Evolutionary conservation across 2,113 vertebrate genomes (phyloP).

Genomic region (Naja naja): DNA sequence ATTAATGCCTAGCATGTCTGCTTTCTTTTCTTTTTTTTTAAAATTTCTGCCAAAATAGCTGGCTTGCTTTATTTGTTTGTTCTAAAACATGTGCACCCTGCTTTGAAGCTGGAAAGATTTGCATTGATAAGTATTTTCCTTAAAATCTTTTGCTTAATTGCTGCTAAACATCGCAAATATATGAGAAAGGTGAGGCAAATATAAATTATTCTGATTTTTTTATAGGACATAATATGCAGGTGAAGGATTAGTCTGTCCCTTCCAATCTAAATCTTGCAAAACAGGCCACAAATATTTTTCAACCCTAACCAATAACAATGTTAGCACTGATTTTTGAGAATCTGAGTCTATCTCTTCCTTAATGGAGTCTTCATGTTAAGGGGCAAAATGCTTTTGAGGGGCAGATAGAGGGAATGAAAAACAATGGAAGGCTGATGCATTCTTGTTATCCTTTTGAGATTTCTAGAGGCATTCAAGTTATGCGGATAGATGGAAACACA

Average conservation of each 20-base stretch:
- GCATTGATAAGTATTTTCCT: not conserved
- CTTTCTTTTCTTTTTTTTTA: not conserved
- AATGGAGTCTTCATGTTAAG: not conserved
- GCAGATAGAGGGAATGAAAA: not conserved
- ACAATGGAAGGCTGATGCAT: not conserved
- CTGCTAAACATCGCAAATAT: not conserved
- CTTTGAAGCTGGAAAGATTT: not conserved
- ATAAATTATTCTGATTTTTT: not conserved
- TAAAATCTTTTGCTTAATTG: not conserved
- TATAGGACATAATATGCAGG: not conserved
- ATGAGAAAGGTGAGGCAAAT: not conserved
- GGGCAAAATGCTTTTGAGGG: not conserved
- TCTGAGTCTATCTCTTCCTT: not conserved
- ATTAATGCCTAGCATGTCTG: slow-evolving; percentile 2
- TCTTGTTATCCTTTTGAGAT: not conserved
- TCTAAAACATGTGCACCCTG: not conserved
- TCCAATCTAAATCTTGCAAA: not conserved
- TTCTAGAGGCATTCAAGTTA: not conserved
- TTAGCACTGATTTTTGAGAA: not conserved
- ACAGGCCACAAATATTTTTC: not conserved
- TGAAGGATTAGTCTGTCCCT: not conserved
- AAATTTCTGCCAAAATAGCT: not conserved
- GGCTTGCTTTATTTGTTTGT: not conserved
- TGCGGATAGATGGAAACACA: not conserved
- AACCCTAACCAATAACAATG: not conserved